A percentile compares a stretch with the other conserved stretches of the same genome.
These are phyloP conservation scores for Halcyon malimbica DNA, from an alignment of 2,113 vertebrate genomes.

Conservation along the genomic window DNA sequence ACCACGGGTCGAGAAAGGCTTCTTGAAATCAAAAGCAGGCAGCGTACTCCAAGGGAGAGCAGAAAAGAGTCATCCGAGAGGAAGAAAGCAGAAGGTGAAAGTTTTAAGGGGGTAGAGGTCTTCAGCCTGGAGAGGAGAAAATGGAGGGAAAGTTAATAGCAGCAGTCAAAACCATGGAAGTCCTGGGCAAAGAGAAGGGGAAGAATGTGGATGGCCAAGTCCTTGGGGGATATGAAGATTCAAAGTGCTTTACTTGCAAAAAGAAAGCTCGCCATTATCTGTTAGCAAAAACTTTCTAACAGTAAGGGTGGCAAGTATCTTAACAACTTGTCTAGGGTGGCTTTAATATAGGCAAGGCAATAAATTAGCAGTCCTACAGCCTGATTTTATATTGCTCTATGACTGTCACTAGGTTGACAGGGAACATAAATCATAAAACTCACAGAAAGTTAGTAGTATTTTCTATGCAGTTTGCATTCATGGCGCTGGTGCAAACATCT, in stretches of 20 bases:
- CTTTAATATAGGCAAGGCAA: background rate
- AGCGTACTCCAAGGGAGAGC: background rate
- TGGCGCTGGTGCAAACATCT: background rate
- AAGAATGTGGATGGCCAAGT: background rate
- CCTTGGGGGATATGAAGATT: background rate
- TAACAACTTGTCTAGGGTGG: background rate
- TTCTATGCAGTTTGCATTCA: background rate
- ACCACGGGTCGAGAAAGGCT: rapidly evolving
- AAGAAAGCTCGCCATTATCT: background rate
- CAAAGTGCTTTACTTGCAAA: background rate
- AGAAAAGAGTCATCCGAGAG: background rate
- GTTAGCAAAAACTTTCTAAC: background rate
- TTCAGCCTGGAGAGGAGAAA: background rate
- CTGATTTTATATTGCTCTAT: background rate
- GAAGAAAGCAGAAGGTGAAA: background rate
- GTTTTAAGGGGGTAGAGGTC: background rate
- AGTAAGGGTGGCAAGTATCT: background rate
- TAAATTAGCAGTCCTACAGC: background rate
- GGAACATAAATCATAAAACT: background rate
- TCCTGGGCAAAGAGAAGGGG: too few relatives aligned
- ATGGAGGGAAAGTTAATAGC: rapidly evolving
- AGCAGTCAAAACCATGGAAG: background rate
- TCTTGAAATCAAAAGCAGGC: background rate
- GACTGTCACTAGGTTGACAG: background rate
- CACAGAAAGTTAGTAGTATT: background rate